Conservation (phyloP, 2,888 invertebrate genomes). For the Nycteola revayana region DNA sequence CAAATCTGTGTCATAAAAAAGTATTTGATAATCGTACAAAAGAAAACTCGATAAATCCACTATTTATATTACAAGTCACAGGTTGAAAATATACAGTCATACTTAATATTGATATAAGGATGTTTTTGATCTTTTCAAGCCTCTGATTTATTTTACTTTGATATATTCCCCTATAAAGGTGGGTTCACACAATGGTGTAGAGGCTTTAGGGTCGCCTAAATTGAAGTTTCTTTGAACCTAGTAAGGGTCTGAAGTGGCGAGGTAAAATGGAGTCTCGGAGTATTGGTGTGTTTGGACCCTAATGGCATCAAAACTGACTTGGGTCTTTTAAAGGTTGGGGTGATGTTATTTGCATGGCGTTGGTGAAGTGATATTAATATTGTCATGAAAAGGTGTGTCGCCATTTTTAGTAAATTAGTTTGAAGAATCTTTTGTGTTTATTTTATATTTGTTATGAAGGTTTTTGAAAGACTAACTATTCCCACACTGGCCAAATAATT, state of each 20-base stretch:
- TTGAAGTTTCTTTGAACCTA: conserved; percentile 59
- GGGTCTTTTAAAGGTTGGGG: too few relatives aligned
- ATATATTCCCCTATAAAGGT: conserved; percentile 56
- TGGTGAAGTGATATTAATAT: too few relatives aligned
- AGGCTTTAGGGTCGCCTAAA: conserved; percentile 52
- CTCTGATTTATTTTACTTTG: conserved; percentile 70
- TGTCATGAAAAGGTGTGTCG: too few relatives aligned
- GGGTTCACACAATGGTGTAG: conserved; percentile 54
- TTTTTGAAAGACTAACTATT: too few relatives aligned
- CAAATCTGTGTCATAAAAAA: too few relatives aligned
- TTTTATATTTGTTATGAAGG: too few relatives aligned
- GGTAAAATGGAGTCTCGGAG: conserved; percentile 38
- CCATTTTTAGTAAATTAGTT: too few relatives aligned
- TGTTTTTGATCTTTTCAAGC: conserved; percentile 76
- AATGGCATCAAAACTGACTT: conserved; percentile 27
- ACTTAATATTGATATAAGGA: too few relatives aligned
- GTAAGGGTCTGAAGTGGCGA: conserved; percentile 46
- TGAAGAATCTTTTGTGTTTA: too few relatives aligned
- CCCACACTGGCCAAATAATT: too few relatives aligned
- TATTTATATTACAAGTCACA: conserved; percentile 49
- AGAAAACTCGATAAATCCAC: conserved; percentile 30
- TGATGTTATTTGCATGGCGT: too few relatives aligned
- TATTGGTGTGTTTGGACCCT: conserved; percentile 35
- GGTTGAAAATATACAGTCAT: conserved; percentile 46
- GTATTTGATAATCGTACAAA: conserved; percentile 19